Conservation (phyloP, 2,797 vertebrate species). For the Mionectes olivaceus region DNA sequence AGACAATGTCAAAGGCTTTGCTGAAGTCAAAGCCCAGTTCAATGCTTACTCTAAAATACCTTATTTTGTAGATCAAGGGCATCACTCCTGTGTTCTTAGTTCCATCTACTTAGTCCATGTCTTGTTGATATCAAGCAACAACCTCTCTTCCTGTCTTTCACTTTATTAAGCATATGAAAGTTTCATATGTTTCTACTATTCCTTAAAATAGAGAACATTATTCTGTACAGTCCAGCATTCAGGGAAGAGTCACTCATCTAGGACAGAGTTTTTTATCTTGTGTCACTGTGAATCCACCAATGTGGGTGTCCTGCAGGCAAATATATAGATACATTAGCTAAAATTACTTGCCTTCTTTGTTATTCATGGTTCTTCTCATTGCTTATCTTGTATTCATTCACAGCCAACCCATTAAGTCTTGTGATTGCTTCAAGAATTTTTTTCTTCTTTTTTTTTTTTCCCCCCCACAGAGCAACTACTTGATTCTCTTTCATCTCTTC, state of each 20-base stretch:
- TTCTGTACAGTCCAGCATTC: not conserved
- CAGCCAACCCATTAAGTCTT: not conserved
- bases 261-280: not conserved
- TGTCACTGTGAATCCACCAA: not conserved
- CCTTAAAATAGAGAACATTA: not conserved
- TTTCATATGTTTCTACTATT: not conserved
- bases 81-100: not conserved
- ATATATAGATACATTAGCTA: not conserved
- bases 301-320: not conserved
- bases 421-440: not conserved
- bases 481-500: not conserved
- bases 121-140: not conserved
- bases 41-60: not conserved
- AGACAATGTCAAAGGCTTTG: too few relatives aligned
- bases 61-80: not conserved
- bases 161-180: not conserved
- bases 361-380: not conserved
- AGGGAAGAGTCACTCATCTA: not conserved
- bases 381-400: not conserved
- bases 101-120: not conserved
- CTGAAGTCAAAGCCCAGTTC: not conserved
- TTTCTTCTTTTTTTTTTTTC: fast-evolving
- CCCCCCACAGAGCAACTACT: not conserved
- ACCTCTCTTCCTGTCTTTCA: not conserved
- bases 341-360: not conserved